These are phyloP conservation scores for Cassiopea andromeda DNA, from an alignment of 30 jellyfish, hydroid and myxozoan species.

Conservation along the genomic window DNA sequence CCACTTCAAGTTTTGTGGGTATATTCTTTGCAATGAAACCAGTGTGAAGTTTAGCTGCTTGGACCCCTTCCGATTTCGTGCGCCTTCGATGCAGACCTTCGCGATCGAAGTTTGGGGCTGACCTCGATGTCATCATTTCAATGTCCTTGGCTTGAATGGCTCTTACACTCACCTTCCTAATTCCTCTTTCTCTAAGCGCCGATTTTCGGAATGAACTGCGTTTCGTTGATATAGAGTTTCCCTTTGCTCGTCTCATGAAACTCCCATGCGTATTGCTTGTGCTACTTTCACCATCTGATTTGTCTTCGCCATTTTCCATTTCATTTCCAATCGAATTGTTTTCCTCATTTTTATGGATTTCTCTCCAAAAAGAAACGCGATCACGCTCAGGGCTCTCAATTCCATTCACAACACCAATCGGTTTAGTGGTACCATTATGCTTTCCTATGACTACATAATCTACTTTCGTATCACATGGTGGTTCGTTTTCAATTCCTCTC, in stretches of 20 bases:
- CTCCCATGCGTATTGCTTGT: neutral
- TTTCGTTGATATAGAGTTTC: constrained; percentile 22
- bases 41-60: constrained; percentile 46
- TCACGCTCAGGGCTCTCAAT: no score
- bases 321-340: neutral
- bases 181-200: constrained; percentile 8
- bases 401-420: no score
- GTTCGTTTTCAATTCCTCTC: no score
- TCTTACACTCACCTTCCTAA: constrained; percentile 40
- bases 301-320: neutral
- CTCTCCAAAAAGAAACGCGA: neutral
- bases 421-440: no score
- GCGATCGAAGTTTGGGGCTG: constrained; percentile 20
- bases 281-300: neutral
- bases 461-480: no score
- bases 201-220: constrained; percentile 38
- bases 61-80: constrained; percentile 50
- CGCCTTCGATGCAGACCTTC: constrained; percentile 15
- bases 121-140: constrained; percentile 10
- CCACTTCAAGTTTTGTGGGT: constrained; percentile 26
- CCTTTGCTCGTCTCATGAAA: constrained; percentile 10
- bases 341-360: neutral
- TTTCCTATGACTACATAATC: no score
- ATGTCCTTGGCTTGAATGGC: constrained; percentile 49
- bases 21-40: constrained; percentile 41